These are phyloP conservation scores for Cremastinae sp. DNA, from an alignment of 2,888 invertebrate genomes.

Conservation along the genomic window DNA sequence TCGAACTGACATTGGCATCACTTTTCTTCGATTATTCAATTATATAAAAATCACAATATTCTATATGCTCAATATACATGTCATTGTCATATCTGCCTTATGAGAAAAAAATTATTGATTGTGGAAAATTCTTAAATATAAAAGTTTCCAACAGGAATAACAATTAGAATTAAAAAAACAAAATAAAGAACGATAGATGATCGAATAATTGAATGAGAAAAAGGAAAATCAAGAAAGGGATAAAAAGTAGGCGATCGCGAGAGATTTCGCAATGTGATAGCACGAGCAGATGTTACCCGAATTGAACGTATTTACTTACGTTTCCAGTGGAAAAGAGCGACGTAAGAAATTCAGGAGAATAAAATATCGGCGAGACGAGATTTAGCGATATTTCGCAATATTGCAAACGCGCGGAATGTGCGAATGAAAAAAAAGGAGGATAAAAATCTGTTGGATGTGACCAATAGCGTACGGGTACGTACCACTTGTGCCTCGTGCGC, in stretches of 20 bases:
- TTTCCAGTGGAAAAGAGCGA: conserved; percentile 17
- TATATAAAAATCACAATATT: too few species aligned
- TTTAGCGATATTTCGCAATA: conserved; percentile 9
- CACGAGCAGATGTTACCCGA: conserved; percentile 28
- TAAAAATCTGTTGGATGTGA: conserved; percentile 22
- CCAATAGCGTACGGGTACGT: conserved; percentile 54
- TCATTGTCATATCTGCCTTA: too few species aligned
- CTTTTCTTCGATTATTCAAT: too few species aligned
- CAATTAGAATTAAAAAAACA: neutral
- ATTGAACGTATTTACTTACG: conserved; percentile 20
- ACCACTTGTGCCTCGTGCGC: conserved; percentile 62
- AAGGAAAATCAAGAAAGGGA: too few species aligned
- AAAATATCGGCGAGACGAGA: neutral
- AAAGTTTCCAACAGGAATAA: too few species aligned
- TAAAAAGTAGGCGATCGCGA: too few species aligned
- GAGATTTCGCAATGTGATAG: neutral
- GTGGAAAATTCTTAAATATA: too few species aligned
- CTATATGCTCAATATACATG: too few species aligned
- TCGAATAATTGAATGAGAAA: neutral
- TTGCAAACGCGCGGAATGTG: neutral
- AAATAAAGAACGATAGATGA: neutral
- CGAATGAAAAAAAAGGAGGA: conserved; percentile 6
- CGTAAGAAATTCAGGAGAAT: neutral
- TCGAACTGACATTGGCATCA: too few species aligned
- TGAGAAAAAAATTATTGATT: too few species aligned